Conservation (phyloP, 2,888 invertebrate genomes). For the Spisula subtruncata region DNA sequence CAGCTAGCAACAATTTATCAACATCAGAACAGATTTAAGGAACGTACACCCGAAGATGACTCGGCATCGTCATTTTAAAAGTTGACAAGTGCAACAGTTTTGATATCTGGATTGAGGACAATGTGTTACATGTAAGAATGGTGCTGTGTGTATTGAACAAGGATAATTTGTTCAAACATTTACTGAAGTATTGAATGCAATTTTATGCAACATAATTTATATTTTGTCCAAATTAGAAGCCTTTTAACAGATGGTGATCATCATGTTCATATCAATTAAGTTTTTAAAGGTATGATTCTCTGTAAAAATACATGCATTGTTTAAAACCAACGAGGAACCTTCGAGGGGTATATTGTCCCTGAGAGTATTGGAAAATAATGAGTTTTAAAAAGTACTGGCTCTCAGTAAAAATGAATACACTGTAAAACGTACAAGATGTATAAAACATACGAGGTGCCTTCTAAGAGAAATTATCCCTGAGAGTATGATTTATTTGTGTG, state of each 20-base stretch:
- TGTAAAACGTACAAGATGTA: too few species aligned
- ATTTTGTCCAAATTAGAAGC: neutral
- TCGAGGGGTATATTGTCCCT: too few species aligned
- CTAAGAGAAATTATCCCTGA: too few species aligned
- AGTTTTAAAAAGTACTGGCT: too few species aligned
- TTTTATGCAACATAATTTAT: neutral
- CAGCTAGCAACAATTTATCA: constrained; percentile 96
- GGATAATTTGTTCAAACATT: neutral
- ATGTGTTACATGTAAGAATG: neutral
- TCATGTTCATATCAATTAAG: neutral
- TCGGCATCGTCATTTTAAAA: constrained; percentile 79
- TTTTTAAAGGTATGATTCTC: too few species aligned
- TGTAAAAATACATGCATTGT: too few species aligned
- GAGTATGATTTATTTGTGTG: neutral
- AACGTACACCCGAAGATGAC: constrained; percentile 77
- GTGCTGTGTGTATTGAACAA: neutral
- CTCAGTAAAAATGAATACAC: too few species aligned
- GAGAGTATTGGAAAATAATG: too few species aligned
- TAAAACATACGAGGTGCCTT: too few species aligned
- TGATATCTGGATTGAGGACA: neutral
- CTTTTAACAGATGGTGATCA: neutral
- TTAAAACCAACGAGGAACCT: too few species aligned
- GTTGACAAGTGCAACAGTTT: neutral
- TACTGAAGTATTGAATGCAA: neutral
- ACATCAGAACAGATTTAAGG: constrained; percentile 95